These are phyloP conservation scores for Leguminivora glycinivorella DNA, from an alignment of 1,140 invertebrate species.

Conservation along the genomic window DNA sequence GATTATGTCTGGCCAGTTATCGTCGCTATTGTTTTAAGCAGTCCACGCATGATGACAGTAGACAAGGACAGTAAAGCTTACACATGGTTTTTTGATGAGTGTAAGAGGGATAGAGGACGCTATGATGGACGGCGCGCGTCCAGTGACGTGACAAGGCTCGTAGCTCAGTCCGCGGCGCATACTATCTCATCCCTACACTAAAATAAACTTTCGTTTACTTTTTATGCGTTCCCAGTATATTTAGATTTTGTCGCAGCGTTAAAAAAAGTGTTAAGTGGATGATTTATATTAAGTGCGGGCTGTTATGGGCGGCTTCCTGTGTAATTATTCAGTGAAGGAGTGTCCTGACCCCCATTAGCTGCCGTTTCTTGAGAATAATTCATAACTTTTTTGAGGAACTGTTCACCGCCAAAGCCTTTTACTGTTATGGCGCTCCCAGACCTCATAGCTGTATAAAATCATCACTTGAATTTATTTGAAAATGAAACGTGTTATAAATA, in stretches of 20 bases:
- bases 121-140: constrained; percentile 65
- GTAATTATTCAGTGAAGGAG: constrained; percentile 64
- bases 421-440: constrained; percentile 1
- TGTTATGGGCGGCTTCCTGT: constrained; percentile 66
- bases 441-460: background rate
- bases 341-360: constrained; percentile 29
- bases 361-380: constrained; percentile 25
- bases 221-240: constrained; percentile 73
- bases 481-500: constrained; percentile 30
- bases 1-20: constrained; percentile 52
- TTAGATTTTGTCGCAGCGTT: constrained; percentile 68
- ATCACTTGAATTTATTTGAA: constrained; percentile 26
- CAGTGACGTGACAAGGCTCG: constrained; percentile 52
- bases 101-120: constrained; percentile 46
- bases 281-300: constrained; percentile 72
- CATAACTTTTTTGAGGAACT: constrained; percentile 17
- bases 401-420: constrained; percentile 6
- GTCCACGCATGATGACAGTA: constrained; percentile 54
- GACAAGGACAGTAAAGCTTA: constrained; percentile 43
- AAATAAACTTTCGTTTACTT: constrained; percentile 67
- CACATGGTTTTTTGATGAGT: constrained; percentile 23
- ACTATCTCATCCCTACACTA: constrained; percentile 69
- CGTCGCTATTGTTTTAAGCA: constrained; percentile 66
- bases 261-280: constrained; percentile 77
- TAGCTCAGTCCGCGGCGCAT: constrained; percentile 64